Conservation (phyloP, 1,140 invertebrate genomes). For the Paraescarpia echinospica region DNA sequence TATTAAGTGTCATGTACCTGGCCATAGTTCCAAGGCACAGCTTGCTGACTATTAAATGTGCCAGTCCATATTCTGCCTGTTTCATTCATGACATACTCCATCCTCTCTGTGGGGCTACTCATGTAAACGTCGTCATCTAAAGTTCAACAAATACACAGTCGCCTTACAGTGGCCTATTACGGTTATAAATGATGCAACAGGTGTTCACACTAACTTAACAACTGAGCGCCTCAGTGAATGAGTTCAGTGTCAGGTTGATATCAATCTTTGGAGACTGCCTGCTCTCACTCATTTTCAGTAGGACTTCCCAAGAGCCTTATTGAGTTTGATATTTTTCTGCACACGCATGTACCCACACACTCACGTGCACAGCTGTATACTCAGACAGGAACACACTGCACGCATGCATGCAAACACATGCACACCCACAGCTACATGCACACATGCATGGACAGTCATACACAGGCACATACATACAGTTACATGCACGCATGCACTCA, state of each 20-base stretch:
- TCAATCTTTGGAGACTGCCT: too few relatives aligned
- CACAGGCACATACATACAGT: neutral
- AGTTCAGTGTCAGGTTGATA: neutral
- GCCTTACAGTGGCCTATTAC: neutral
- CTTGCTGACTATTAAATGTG: constrained; percentile 65
- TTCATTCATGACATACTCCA: constrained; percentile 84
- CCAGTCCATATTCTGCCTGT: constrained; percentile 90
- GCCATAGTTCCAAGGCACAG: constrained; percentile 86
- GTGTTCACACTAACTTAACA: neutral
- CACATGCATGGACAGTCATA: neutral
- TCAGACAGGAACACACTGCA: neutral
- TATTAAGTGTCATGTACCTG: constrained; percentile 62
- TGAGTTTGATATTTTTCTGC: neutral
- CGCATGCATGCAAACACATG: neutral
- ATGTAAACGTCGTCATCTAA: constrained; percentile 61
- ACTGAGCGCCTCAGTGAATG: neutral
- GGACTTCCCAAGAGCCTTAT: neutral
- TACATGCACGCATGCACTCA: neutral
- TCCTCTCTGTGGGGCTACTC: constrained; percentile 68
- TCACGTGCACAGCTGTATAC: neutral
- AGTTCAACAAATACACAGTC: constrained; percentile 4
- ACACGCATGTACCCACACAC: neutral
- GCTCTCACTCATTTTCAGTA: neutral
- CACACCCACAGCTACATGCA: neutral
- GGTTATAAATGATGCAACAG: neutral